Conservation (phyloP, 2,113 vertebrate species). For the Salminus brasiliensis region DNA sequence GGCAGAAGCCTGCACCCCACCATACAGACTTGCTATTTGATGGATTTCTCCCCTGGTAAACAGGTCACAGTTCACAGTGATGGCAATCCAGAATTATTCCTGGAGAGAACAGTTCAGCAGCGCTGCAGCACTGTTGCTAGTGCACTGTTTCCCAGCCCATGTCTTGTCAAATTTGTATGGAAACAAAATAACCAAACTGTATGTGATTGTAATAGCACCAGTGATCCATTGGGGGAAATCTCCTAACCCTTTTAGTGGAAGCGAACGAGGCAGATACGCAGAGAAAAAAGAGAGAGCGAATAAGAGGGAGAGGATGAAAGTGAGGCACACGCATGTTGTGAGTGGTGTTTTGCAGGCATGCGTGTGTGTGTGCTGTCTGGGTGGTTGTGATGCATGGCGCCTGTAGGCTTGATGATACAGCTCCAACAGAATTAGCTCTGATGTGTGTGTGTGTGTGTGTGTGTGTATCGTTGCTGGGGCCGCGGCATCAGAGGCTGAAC, state of each 20-base stretch:
- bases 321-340: neutral
- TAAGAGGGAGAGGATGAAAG: slow-evolving; percentile 52
- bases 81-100: neutral
- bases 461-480: slow-evolving; percentile 50
- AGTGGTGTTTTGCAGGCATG: slow-evolving; percentile 5
- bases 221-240: neutral
- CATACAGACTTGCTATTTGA: too few species aligned
- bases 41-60: too few species aligned
- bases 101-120: neutral
- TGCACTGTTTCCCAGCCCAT: neutral
- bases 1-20: too few species aligned
- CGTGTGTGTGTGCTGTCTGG: slow-evolving; percentile 23
- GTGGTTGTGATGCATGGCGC: slow-evolving; percentile 38
- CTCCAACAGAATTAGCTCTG: slow-evolving; percentile 61
- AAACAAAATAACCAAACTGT: neutral
- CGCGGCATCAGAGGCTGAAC: slow-evolving; percentile 60
- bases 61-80: neutral
- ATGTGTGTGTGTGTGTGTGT: slow-evolving; percentile 55
- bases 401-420: slow-evolving; percentile 52
- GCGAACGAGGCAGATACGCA: neutral
- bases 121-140: neutral
- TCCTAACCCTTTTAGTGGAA: neutral
- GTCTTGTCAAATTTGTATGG: neutral
- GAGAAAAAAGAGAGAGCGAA: slow-evolving; percentile 38
- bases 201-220: slow-evolving; percentile 16